Conservation (phyloP, 2,797 vertebrate genomes). For the Myotis daubentonii region DNA sequence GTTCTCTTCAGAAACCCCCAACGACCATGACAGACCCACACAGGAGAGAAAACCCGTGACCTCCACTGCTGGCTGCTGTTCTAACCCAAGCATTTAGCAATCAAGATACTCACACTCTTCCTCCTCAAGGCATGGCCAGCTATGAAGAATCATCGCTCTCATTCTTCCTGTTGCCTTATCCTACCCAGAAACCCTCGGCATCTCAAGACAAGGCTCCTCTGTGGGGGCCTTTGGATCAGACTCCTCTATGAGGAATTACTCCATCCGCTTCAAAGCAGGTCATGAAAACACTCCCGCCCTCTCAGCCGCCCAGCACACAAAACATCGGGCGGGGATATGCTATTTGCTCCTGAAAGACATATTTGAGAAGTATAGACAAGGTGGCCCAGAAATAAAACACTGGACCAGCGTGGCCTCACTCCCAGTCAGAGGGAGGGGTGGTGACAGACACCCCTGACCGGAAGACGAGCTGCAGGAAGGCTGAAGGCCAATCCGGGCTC, state of each 20-base stretch:
- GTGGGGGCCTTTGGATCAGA: neutral
- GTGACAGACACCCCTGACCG: neutral
- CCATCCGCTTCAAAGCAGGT: constrained; percentile 32
- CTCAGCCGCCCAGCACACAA: neutral
- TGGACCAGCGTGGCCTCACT: neutral
- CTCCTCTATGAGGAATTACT: neutral
- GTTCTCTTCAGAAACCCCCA: neutral
- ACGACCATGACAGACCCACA: too few species aligned
- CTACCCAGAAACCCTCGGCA: neutral
- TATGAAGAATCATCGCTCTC: neutral
- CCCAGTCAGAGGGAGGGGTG: neutral
- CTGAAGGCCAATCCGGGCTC: neutral
- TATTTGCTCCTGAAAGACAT: constrained; percentile 36
- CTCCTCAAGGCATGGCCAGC: neutral
- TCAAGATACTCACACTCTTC: neutral
- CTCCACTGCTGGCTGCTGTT: neutral
- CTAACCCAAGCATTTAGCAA: neutral
- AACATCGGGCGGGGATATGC: neutral
- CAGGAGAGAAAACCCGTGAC: neutral
- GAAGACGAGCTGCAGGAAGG: neutral
- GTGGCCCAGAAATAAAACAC: neutral
- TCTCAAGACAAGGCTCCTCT: too few species aligned
- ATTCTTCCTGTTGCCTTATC: neutral
- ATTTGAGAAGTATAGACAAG: neutral
- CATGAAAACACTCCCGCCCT: neutral